Conservation (phyloP, 2,113 vertebrate genomes). For the Thryonomys swinderianus region DNA sequence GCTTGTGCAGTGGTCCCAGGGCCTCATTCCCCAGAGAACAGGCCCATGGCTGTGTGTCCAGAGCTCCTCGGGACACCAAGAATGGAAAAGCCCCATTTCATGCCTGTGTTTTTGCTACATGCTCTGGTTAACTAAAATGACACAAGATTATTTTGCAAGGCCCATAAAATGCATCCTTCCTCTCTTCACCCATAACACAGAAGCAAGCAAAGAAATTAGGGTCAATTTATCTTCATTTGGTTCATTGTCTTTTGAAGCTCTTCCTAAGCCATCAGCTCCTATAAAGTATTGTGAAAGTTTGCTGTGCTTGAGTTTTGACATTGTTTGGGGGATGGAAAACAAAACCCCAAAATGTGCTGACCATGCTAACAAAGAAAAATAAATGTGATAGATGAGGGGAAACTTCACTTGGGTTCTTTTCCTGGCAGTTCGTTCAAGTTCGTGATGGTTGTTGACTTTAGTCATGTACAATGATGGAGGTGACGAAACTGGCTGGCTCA, state of each 20-base stretch:
- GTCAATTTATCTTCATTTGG: not conserved
- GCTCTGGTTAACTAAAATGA: conserved; percentile 29
- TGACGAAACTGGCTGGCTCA: not conserved
- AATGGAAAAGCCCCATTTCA: conserved; percentile 37
- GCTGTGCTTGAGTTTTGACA: not conserved
- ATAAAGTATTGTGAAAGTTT: not conserved
- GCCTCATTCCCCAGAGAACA: not conserved
- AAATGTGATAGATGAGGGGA: not conserved
- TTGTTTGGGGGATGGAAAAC: not conserved
- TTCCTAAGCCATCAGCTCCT: not conserved
- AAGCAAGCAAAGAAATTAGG: not conserved
- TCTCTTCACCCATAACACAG: not conserved
- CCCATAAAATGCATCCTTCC: not conserved
- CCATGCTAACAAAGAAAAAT: conserved; percentile 21
- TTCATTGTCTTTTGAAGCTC: not conserved
- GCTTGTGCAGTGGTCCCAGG: not conserved
- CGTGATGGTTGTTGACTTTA: not conserved
- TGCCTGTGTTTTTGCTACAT: not conserved
- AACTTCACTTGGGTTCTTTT: not conserved
- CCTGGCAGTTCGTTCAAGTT: conserved; percentile 48
- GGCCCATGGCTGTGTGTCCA: not conserved
- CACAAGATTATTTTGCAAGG: not conserved
- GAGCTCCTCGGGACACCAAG: not conserved
- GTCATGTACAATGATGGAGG: not conserved
- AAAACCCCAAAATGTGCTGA: not conserved